Conservation (phyloP, 2,113 vertebrate species). For the Parus major region DNA sequence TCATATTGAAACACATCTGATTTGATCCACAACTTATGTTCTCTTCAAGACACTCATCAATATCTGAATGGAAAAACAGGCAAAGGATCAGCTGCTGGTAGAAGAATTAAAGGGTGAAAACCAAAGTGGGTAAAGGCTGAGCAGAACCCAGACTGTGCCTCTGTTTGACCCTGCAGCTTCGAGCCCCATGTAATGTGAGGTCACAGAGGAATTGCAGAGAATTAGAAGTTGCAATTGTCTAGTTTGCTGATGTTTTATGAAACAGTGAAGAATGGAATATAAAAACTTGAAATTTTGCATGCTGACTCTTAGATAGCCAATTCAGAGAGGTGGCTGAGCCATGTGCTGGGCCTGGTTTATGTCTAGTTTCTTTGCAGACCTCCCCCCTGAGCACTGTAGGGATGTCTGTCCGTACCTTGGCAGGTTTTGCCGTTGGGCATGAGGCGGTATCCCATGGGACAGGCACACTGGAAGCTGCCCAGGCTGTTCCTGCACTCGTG, state of each 20-base stretch:
- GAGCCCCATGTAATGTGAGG: background rate
- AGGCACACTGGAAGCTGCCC: constrained; percentile 90
- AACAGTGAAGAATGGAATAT: accelerated
- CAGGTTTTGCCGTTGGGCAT: constrained; percentile 92
- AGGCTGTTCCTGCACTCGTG: constrained; percentile 92
- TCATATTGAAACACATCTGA: constrained; percentile 96
- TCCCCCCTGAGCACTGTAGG: background rate
- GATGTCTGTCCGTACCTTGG: constrained; percentile 81
- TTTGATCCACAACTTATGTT: constrained; percentile 88
- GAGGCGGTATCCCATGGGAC: constrained; percentile 89
- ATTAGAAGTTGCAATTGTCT: background rate
- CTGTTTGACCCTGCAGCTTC: background rate
- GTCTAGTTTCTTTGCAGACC: background rate
- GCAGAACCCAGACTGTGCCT: background rate
- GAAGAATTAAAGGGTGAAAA: background rate
- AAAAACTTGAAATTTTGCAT: background rate
- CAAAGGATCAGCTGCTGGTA: background rate
- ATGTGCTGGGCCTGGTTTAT: accelerated
- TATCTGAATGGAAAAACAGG: constrained; percentile 72
- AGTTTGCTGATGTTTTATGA: background rate
- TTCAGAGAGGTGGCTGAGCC: background rate
- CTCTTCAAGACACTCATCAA: constrained; percentile 92
- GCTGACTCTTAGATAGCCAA: accelerated
- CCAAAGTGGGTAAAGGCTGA: background rate
- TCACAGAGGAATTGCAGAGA: background rate